Evolutionary conservation across 2,888 invertebrate genomes (phyloP), one percentile per base, ranked within the genome.

Genomic region (Metalampra italica): DNA sequence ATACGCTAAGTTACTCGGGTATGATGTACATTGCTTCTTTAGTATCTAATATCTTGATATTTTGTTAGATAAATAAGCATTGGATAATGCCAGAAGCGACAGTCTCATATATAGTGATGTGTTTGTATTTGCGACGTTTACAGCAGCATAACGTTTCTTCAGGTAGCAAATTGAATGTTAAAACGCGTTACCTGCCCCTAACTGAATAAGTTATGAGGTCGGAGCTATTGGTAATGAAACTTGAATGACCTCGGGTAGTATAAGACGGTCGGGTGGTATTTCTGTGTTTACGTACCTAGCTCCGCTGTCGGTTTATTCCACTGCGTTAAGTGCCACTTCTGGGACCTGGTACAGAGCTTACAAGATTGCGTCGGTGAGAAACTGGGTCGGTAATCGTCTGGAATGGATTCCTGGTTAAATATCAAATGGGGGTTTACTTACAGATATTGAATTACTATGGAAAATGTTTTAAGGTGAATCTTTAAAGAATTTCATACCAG

Each of bases 161-260:
- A 68, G 74, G 74, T 69, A 74, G 74, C 77, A 80, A 85, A 85
- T 85, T 85, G 83, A 85, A 85, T 85, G 83, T 84, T 82, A 83
- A 83, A 83, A 76, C 74, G 73, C 76, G 79, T 81, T 78, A 81
- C 83, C 80, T 82, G 82, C 74, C 81, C 82, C 71, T 79, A 76
- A 76, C 78, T 86, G 85, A 87, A 86, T 87, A 85, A 85, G 82
- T 85, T 83, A 86, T 82, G 81, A 79, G 80, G 68, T 59, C 56
- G 68, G 72, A 78, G 81, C 77, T 85, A 86, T 86, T 82, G 86
- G 83, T 82, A 79, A 84, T 86, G 84, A 85, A 86, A 87, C 81
- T 82, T 80, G 84, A 80, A 86, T 87, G 84, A 82, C 82, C 80
- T 62, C 69, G 64, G 75, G 73, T 73, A 65, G 75, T 75, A n/a